Conservation (phyloP, 2,888 invertebrate species). For the Aleiodes testaceus region DNA sequence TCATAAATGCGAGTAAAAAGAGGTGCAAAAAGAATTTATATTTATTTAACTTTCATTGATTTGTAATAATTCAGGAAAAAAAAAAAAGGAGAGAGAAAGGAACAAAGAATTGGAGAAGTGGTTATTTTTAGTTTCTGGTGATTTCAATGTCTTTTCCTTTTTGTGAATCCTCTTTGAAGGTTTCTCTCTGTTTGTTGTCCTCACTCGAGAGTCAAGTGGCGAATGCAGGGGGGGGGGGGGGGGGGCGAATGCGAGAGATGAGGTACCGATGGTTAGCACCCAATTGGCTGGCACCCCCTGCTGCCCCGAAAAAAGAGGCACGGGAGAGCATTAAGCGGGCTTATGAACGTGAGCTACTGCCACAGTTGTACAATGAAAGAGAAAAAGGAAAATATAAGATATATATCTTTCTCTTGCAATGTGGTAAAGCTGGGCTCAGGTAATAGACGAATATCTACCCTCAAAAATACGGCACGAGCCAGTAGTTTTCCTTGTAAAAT, state of each 20-base stretch:
- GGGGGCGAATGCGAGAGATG: no score
- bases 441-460: slow-evolving; percentile 20
- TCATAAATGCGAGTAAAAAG: no score
- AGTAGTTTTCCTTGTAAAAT: slow-evolving; percentile 44
- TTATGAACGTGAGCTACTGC: slow-evolving; percentile 29
- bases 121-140: not conserved
- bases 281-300: slow-evolving; percentile 61
- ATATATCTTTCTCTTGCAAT: slow-evolving; percentile 19
- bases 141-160: not conserved
- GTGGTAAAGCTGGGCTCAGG: slow-evolving; percentile 6
- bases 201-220: slow-evolving; percentile 62
- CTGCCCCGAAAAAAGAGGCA: slow-evolving; percentile 56
- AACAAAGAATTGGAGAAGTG: not conserved
- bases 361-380: slow-evolving; percentile 30
- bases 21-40: not conserved
- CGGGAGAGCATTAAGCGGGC: slow-evolving; percentile 29
- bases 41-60: slow-evolving; percentile 1
- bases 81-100: not conserved
- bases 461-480: slow-evolving; percentile 60
- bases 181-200: slow-evolving; percentile 62
- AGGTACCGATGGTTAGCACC: slow-evolving; percentile 58
- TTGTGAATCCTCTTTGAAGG: slow-evolving; percentile 16
- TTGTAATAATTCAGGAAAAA: not conserved
- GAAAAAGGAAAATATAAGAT: slow-evolving; percentile 33
- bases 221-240: slow-evolving; percentile 24